Evolutionary conservation across 1,140 invertebrate genomes (phyloP).

Genomic region (Psilanteris sp.): DNA sequence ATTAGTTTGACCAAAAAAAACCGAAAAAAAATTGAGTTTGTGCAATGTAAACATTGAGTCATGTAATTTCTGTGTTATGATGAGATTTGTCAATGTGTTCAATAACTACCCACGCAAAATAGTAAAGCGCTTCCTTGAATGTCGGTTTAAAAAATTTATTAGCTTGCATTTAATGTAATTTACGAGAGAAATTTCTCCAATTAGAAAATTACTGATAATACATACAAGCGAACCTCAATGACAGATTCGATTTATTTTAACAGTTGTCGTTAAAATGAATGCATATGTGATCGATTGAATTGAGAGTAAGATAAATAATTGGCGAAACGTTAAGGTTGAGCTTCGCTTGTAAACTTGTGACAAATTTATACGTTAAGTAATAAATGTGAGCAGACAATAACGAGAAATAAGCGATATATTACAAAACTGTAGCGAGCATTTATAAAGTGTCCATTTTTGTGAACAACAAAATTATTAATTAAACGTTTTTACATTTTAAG

Average conservation of each 20-base stretch:
- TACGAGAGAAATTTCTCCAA: slow-evolving; percentile 4
- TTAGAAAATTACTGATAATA: slow-evolving; percentile 1
- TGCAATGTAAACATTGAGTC: slow-evolving; percentile 35
- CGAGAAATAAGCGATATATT: slow-evolving; percentile 67
- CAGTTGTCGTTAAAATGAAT: not conserved
- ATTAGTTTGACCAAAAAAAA: too few species aligned
- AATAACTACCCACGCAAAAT: slow-evolving; percentile 20
- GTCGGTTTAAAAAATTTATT: slow-evolving; percentile 10
- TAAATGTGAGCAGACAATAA: slow-evolving; percentile 80
- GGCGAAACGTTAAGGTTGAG: not conserved
- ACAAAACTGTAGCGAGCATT: slow-evolving; percentile 33
- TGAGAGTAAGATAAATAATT: not conserved
- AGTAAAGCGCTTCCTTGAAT: slow-evolving; percentile 31
- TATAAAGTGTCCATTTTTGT: slow-evolving; percentile 30
- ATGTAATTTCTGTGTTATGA: slow-evolving; percentile 26
- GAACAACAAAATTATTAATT: too few species aligned
- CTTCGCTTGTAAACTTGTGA: slow-evolving; percentile 25
- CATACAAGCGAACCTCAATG: slow-evolving; percentile 13
- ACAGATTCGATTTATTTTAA: not conserved
- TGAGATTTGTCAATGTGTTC: slow-evolving; percentile 49
- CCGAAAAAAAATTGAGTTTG: slow-evolving; percentile 20
- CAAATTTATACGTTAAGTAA: slow-evolving; percentile 66
- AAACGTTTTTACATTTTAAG: too few species aligned
- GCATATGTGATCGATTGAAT: not conserved
- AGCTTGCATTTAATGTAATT: slow-evolving; percentile 42